A percentile compares a stretch with the other conserved stretches of the same genome.
phyloP scores from a whole-genome alignment of 2,888 invertebrate species.

The Chrysopilus asiliformis region DNA sequence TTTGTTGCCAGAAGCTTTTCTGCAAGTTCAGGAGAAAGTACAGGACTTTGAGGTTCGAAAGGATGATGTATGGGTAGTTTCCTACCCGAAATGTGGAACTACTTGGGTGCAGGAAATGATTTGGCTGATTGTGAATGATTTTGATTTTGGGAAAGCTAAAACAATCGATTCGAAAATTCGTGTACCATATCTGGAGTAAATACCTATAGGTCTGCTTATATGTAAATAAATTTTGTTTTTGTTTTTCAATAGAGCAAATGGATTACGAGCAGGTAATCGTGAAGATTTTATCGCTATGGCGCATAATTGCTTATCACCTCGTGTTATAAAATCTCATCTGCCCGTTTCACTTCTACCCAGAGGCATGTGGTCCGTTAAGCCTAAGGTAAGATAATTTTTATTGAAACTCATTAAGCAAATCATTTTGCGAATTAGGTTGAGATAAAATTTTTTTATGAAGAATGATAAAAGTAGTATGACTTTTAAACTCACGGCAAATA shows the following conservation, averaged over 20 bases:
- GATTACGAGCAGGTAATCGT: too few species aligned
- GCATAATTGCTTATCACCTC: constrained; percentile 50
- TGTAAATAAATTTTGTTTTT: not conserved
- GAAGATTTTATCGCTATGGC: constrained; percentile 63
- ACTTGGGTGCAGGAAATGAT: constrained; percentile 92
- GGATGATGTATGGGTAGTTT: constrained; percentile 75
- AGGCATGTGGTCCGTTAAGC: constrained; percentile 48
- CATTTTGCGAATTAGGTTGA: too few species aligned
- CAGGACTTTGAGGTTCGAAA: constrained; percentile 56
- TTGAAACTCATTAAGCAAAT: too few species aligned
- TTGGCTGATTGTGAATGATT: constrained; percentile 71
- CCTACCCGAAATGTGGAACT: constrained; percentile 81
- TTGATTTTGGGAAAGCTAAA: constrained; percentile 63
- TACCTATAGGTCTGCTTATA: too few species aligned
- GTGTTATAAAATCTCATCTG: constrained; percentile 63
- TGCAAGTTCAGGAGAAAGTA: too few species aligned
- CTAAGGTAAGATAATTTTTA: too few species aligned
- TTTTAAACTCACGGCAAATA: too few species aligned
- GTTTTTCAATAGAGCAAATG: constrained; percentile 26
- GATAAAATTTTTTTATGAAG: too few species aligned
- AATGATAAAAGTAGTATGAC: too few species aligned
- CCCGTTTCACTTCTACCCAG: constrained; percentile 57
- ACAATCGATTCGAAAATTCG: constrained; percentile 43
- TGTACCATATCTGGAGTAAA: constrained; percentile 61
- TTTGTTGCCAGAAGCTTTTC: too few species aligned